phyloP scores from a whole-genome alignment of 2,888 invertebrate genomes.

The Bembecia ichneumoniformis region DNA sequence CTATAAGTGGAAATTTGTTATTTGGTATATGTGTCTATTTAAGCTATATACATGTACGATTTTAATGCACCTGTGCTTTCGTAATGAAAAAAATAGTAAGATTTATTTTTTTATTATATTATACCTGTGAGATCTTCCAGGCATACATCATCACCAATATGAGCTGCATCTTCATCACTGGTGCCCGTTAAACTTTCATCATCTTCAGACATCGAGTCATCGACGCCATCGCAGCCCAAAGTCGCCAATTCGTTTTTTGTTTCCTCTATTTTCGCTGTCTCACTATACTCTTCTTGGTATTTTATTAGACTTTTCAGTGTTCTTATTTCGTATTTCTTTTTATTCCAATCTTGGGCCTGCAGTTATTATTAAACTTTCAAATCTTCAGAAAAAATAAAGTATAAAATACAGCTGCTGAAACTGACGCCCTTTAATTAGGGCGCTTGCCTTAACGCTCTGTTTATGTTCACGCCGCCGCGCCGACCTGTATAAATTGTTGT shows the following conservation, averaged over 20 bases:
- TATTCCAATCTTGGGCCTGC: constrained; percentile 65
- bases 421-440: no score
- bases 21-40: no score
- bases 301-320: constrained; percentile 69
- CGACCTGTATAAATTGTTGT: no score
- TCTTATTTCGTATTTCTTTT: constrained; percentile 72
- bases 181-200: constrained; percentile 62
- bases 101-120: no score
- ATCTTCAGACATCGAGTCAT: constrained; percentile 61
- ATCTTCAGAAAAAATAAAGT: no score
- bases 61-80: no score
- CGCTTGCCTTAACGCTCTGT: no score
- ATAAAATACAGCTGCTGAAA: no score
- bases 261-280: constrained; percentile 63
- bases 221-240: constrained; percentile 53
- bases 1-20: no score
- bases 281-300: constrained; percentile 69
- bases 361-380: constrained; percentile 8
- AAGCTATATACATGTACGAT: no score
- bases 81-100: no score
- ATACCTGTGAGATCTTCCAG: constrained; percentile 80
- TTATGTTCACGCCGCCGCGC: no score
- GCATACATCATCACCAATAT: constrained; percentile 80
- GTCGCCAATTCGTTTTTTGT: constrained; percentile 63
- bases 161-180: constrained; percentile 70